These are phyloP conservation scores for Seira musarum DNA, from an alignment of 2,888 invertebrate genomes.

Conservation along the genomic window DNA sequence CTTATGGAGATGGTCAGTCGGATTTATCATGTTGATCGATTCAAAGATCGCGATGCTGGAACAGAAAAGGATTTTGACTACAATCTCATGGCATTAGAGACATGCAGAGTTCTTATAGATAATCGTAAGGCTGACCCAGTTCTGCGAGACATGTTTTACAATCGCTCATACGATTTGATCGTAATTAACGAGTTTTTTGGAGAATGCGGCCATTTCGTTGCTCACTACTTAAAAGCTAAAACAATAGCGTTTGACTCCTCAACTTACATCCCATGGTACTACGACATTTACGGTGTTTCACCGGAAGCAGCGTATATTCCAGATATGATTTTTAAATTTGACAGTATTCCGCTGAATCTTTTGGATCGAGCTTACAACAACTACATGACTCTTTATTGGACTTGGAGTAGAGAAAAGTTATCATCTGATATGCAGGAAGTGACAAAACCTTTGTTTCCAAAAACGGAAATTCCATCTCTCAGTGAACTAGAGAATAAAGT, in stretches of 20 bases:
- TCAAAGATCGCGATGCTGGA: constrained; percentile 55
- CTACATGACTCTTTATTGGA: constrained; percentile 48
- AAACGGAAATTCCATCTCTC: constrained; percentile 36
- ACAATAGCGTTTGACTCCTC: constrained; percentile 52
- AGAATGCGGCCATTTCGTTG: constrained; percentile 64
- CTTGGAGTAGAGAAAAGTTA: constrained; percentile 2
- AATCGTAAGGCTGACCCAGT: constrained; percentile 41
- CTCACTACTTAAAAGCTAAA: constrained; percentile 59
- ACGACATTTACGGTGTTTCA: constrained; percentile 61
- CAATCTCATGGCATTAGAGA: constrained; percentile 7
- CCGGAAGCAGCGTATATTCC: constrained; percentile 61
- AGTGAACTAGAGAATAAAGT: constrained; percentile 54
- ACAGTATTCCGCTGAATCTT: constrained; percentile 46
- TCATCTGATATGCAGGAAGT: constrained; percentile 33
- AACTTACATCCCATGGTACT: constrained; percentile 61
- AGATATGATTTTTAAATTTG: constrained; percentile 28
- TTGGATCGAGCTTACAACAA: constrained; percentile 52
- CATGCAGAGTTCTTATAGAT: constrained; percentile 32
- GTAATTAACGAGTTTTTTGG: constrained; percentile 60
- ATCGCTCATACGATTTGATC: constrained; percentile 62
- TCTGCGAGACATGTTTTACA: constrained; percentile 45
- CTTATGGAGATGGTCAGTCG: constrained; percentile 40
- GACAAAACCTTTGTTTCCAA: constrained; percentile 21
- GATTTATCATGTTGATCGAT: constrained; percentile 61
- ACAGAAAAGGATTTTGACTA: constrained; percentile 50